phyloP scores from a whole-genome alignment of 2,797 vertebrate genomes.

The Spinibarbus caldwelli region DNA sequence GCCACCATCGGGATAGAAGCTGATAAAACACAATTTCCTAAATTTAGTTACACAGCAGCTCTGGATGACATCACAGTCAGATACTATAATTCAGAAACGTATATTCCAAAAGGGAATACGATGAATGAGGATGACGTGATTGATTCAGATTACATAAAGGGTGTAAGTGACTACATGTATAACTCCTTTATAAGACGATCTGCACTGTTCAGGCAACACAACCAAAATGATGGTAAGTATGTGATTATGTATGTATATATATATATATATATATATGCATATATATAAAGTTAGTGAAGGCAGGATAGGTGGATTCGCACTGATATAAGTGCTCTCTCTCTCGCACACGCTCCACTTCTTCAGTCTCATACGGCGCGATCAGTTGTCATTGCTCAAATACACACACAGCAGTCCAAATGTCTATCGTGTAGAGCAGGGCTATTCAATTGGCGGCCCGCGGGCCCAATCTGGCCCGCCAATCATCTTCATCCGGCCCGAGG shows the following conservation, averaged over 20 bases:
- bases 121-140: conserved; percentile 3
- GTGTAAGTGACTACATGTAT: background rate
- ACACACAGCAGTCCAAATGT: too few species aligned
- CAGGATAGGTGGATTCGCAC: too few species aligned
- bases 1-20: conserved; percentile 81
- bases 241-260: background rate
- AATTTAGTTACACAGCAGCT: background rate
- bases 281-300: too few species aligned
- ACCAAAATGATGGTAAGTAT: background rate
- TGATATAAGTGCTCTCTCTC: too few species aligned
- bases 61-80: conserved; percentile 15
- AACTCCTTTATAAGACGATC: background rate
- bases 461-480: too few species aligned
- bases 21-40: conserved; percentile 62
- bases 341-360: too few species aligned
- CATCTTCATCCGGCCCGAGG: too few species aligned
- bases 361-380: too few species aligned
- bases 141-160: background rate
- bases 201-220: fast-evolving
- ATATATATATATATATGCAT: too few species aligned
- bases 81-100: background rate
- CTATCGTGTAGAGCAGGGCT: too few species aligned
- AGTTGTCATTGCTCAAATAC: too few species aligned
- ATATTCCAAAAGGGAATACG: background rate
- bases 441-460: too few species aligned